Percentiles rank a stretch among this genome's conserved stretches.
These are phyloP conservation scores for Parascotia fuliginaria DNA, from an alignment of 2,888 invertebrate genomes.

Conservation along the genomic window DNA sequence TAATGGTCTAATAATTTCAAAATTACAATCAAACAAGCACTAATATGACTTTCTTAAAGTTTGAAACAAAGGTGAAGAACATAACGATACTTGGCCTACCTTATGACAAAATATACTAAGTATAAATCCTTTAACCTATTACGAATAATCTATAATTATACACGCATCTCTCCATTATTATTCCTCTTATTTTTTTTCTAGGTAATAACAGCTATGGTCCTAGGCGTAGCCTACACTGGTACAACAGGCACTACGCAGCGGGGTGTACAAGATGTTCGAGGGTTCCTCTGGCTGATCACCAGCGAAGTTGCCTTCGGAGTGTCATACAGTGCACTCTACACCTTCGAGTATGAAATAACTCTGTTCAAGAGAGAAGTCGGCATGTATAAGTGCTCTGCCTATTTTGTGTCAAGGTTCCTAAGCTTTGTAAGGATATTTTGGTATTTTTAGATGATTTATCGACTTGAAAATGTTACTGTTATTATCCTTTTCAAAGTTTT, in stretches of 20 bases:
- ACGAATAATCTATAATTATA: too few relatives aligned
- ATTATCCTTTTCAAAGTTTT: too few relatives aligned
- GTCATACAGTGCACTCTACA: conserved; percentile 76
- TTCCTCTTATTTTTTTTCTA: conserved; percentile 39
- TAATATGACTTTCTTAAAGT: too few relatives aligned
- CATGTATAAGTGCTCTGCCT: conserved; percentile 75
- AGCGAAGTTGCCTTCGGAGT: conserved; percentile 79
- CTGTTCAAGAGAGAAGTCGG: conserved; percentile 77
- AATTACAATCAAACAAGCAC: too few relatives aligned
- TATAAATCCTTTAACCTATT: too few relatives aligned
- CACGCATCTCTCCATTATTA: too few relatives aligned
- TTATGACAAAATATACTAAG: too few relatives aligned
- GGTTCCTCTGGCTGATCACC: conserved; percentile 79
- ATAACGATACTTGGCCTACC: too few relatives aligned
- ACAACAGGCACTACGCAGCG: conserved; percentile 73
- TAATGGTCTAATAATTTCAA: too few relatives aligned
- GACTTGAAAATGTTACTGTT: too few relatives aligned
- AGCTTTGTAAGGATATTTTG: conserved; percentile 60
- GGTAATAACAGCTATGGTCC: conserved; percentile 73
- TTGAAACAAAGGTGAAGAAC: too few relatives aligned
- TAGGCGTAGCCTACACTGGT: conserved; percentile 72
- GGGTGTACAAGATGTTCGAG: conserved; percentile 77
- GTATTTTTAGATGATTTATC: neutral
- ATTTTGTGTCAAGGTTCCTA: conserved; percentile 67
- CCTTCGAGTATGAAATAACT: conserved; percentile 69